Evolutionary conservation across 2,797 vertebrate species (phyloP).

Genomic region (Manis javanica): DNA sequence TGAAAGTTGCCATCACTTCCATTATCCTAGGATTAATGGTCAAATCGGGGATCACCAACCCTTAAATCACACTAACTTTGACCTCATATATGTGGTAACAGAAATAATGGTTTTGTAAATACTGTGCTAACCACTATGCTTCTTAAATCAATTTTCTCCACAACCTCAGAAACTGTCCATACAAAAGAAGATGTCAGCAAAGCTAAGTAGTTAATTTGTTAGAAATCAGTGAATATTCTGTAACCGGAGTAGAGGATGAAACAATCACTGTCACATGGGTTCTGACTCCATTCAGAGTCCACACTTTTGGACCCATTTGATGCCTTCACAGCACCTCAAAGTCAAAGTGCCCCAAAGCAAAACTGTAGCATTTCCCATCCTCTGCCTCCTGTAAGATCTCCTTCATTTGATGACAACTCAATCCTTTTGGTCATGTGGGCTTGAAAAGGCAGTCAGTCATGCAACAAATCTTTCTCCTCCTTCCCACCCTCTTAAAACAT

Average conservation of each 20-base stretch:
- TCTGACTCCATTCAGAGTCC: not conserved
- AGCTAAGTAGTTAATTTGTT: not conserved
- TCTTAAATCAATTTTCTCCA: conserved; percentile 55
- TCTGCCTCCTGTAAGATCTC: not conserved
- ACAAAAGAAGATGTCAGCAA: conserved; percentile 15
- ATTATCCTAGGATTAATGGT: conserved; percentile 50
- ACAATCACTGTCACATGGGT: no score
- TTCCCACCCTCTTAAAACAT: not conserved
- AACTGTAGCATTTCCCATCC: not conserved
- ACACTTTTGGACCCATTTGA: not conserved
- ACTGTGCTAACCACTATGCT: not conserved
- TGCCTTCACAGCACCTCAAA: not conserved
- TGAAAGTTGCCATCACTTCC: conserved; percentile 25
- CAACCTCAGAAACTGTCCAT: conserved; percentile 1
- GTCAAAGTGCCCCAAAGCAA: not conserved
- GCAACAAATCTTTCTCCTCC: not conserved
- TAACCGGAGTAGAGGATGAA: not conserved
- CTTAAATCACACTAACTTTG: conserved; percentile 44
- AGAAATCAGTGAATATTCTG: not conserved
- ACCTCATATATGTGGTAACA: conserved; percentile 60
- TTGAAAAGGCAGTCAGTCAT: not conserved
- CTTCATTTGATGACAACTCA: not conserved
- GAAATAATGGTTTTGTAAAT: conserved; percentile 65
- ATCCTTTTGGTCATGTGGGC: not conserved
- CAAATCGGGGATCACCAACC: conserved; percentile 53